Percentiles rank a stretch among this genome's conserved stretches.
Evolutionary conservation across 1,140 invertebrate species (phyloP).

Genomic region (Acromyrmex charruanus): DNA sequence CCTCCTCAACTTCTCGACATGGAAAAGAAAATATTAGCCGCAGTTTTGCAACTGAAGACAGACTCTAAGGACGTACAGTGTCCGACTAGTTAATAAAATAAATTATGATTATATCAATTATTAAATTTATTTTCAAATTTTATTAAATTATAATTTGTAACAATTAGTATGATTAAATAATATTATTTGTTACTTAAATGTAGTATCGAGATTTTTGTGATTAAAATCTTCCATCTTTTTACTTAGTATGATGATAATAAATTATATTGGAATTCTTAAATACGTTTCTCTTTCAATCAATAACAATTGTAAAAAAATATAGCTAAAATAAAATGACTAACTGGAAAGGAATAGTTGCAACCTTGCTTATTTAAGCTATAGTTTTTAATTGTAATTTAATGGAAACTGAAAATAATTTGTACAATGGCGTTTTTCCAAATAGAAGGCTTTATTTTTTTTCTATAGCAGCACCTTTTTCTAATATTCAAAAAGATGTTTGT

Average conservation of each 20-base stretch:
- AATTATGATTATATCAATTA: not conserved
- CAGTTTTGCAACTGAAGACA: slow-evolving; percentile 87
- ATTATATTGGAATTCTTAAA: not conserved
- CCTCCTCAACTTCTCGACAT: slow-evolving; percentile 90
- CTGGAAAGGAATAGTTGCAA: no score
- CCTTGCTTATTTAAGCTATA: no score
- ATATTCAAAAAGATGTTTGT: no score
- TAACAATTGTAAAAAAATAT: not conserved
- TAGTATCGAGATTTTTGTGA: not conserved
- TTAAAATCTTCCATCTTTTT: not conserved
- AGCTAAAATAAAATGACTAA: not conserved
- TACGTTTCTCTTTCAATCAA: not conserved
- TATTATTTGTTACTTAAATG: not conserved
- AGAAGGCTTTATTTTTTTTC: no score
- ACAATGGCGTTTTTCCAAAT: no score
- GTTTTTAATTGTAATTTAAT: no score
- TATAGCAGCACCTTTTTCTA: no score
- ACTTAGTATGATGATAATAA: not conserved
- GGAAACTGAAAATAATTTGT: no score
- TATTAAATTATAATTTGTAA: not conserved
- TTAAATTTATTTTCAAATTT: not conserved
- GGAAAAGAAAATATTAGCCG: slow-evolving; percentile 88
- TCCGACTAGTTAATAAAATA: slow-evolving; percentile 84
- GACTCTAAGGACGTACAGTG: slow-evolving; percentile 87
- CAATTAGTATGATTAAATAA: not conserved